Base-by-base conservation (phyloP, 2,797 vertebrate species). In the Parauchenoglanis ngamensis region DNA sequence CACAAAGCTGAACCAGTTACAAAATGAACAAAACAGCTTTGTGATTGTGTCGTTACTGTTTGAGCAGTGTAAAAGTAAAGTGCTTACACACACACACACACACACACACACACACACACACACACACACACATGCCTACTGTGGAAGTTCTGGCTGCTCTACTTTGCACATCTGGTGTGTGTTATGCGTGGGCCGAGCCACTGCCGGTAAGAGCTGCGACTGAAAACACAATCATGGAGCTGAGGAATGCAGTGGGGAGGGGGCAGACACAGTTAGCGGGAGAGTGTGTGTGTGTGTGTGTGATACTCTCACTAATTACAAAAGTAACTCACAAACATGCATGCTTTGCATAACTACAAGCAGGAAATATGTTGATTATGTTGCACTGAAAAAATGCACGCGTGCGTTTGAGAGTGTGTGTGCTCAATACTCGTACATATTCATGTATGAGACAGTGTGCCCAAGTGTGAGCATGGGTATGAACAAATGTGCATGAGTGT, bases 111-210 rank as follows among this genome's bases (percentile, higher is more conserved):
- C 31, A 57, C 28, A 57, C 28, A 59, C 77, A 80, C 77, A 81
- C 78, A 61, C 57, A 81, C 35, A 63, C 57, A 81, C 35, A 63
- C 65, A 63, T 61, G 61, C n/a, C 83, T 88, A 57, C 76, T 67
- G 67, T 80, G 76, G 57, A 83, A 83, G 15, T 57, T 85, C 82
- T 88, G 85, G 85, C 87, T 86, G 85, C 83, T 86, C 85, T 63
- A 84, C 77, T 84, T 84, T 86, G 72, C 88, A 91, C 91, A 92
- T 92, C 90, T 92, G 91, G 86, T 91, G 88, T 86, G 88, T 68
- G 88, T 92, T 91, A 90, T 83, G 89, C 31, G 89, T 81, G 70
- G 85, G 68, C 79, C 61, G 73, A 87, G 75, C 85, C 80, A 86
- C 86, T 91, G 91, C 91, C 89, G 87, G 90, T 90, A 90, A 90